Conservation (phyloP, 2,888 invertebrate species). For the Coleophora flavipennella region DNA sequence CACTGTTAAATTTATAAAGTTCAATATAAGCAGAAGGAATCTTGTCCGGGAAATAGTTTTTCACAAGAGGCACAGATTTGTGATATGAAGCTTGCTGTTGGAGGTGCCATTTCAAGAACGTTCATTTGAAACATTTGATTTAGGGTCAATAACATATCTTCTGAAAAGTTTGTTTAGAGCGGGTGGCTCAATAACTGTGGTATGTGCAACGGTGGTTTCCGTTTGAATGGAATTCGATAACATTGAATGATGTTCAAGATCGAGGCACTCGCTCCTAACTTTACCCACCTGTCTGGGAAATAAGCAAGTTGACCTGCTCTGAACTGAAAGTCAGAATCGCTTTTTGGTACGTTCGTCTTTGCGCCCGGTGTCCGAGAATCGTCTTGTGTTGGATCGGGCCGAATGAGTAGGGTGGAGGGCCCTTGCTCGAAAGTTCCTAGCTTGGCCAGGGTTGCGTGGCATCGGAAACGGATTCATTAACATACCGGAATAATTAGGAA, state of each 20-base stretch:
- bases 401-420: not conserved
- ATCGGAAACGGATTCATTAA: not conserved
- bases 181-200: not conserved
- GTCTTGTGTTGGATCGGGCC: not conserved
- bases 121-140: too few relatives aligned
- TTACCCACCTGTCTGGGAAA: not conserved
- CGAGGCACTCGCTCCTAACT: not conserved
- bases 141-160: too few relatives aligned
- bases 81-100: not conserved
- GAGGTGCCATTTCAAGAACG: not conserved
- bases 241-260: not conserved
- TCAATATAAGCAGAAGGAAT: too few relatives aligned
- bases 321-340: not conserved
- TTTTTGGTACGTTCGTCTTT: not conserved
- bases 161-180: not conserved
- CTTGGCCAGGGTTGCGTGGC: not conserved
- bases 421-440: conserved; percentile 1
- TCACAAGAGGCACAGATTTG: too few relatives aligned
- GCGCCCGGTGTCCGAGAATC: not conserved
- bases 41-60: too few relatives aligned
- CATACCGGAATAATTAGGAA: not conserved
- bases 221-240: not conserved
- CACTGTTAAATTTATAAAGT: too few relatives aligned
- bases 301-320: not conserved
- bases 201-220: too few relatives aligned